Conservation (phyloP, 2,797 vertebrate species). For the Anabas testudineus region DNA sequence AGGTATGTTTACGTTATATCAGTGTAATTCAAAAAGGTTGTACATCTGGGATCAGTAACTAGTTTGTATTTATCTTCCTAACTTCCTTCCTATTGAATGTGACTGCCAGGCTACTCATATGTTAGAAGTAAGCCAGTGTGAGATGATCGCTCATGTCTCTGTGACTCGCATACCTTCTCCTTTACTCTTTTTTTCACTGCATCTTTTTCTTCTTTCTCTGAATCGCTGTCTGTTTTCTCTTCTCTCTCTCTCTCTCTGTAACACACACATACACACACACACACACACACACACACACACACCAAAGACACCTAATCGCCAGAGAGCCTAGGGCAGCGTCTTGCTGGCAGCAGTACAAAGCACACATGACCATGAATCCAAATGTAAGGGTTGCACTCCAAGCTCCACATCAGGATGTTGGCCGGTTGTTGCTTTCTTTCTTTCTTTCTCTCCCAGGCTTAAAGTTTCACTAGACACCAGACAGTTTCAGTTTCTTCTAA, state of each 20-base stretch:
- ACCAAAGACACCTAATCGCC: constrained; percentile 56
- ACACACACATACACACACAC: constrained; percentile 36
- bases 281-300: constrained; percentile 35
- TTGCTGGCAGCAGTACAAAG: constrained; percentile 79
- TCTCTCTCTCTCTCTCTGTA: constrained; percentile 12
- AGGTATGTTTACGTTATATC: constrained; percentile 22
- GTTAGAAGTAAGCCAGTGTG: constrained; percentile 29
- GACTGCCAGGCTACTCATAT: constrained; percentile 51
- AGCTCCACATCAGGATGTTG: constrained; percentile 61
- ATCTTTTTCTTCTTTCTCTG: constrained; percentile 22
- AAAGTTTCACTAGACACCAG: constrained; percentile 24
- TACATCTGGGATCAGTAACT: constrained; percentile 45
- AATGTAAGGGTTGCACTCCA: constrained; percentile 68
- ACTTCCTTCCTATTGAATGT: constrained; percentile 33
- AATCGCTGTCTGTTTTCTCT: constrained; percentile 31
- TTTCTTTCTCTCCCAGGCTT: constrained; percentile 26
- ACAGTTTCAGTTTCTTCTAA: constrained; percentile 42
- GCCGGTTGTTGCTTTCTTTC: constrained; percentile 37
- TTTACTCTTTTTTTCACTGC: constrained; percentile 15
- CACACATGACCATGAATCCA: constrained; percentile 74
- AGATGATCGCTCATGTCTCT: constrained; percentile 38
- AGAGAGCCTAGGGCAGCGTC: constrained; percentile 65
- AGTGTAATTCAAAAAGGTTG: constrained; percentile 11
- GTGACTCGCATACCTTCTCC: constrained; percentile 27
- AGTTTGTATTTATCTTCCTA: constrained; percentile 32